Evolutionary conservation across 2,888 invertebrate genomes (phyloP).

Genomic region (Xestia sexstrigata): DNA sequence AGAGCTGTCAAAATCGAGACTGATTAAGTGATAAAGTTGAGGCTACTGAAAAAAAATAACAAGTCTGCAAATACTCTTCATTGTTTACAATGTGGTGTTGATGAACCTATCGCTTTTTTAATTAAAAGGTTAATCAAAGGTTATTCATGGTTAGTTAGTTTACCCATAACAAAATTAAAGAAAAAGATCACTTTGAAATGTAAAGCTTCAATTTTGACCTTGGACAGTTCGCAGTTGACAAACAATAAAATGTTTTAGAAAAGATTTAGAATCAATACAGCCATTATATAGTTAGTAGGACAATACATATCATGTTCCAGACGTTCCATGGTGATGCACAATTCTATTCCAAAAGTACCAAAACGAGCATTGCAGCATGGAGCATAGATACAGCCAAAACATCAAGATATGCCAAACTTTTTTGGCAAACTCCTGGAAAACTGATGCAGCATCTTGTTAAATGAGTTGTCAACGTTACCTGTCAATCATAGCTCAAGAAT

Average conservation of each 20-base stretch:
- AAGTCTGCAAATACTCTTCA: constrained; percentile 15
- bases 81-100: constrained; percentile 21
- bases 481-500: constrained; percentile 19
- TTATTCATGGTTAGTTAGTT: constrained; percentile 33
- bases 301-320: constrained; percentile 6
- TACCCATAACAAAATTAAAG: constrained; percentile 3
- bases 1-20: constrained; percentile 42
- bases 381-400: constrained; percentile 3
- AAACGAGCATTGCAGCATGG: constrained; percentile 5
- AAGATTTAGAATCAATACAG: constrained; percentile 1
- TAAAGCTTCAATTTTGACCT: neutral
- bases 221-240: neutral
- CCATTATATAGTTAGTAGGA: neutral
- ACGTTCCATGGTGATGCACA: constrained; percentile 27
- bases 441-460: neutral
- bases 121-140: constrained; percentile 20
- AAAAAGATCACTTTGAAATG: constrained; percentile 4
- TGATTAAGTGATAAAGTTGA: constrained; percentile 46
- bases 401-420: constrained; percentile 7
- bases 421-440: constrained; percentile 23
- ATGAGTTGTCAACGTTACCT: constrained; percentile 29
- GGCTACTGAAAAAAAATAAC: constrained; percentile 26
- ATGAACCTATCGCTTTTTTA: constrained; percentile 18
- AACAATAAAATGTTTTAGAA: neutral
- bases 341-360: constrained; percentile 35